phyloP scores from a whole-genome alignment of 2,797 vertebrate genomes.

The Ceryle rudis region DNA sequence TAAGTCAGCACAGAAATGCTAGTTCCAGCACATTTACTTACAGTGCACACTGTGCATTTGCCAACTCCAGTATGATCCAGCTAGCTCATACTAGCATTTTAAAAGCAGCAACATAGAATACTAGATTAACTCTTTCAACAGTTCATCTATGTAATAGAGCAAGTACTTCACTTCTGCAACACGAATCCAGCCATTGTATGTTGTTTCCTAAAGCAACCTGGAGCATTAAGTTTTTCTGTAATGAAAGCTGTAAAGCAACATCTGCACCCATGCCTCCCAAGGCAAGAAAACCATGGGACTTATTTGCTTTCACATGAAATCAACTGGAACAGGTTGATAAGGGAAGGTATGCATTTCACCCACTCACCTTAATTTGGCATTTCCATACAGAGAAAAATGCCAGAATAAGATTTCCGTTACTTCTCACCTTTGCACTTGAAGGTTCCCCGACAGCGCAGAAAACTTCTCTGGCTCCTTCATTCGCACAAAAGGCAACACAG shows the following conservation, averaged over 20 bases:
- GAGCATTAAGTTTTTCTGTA: background rate
- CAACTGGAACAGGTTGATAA: background rate
- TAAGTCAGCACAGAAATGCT: constrained; percentile 1
- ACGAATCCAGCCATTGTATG: background rate
- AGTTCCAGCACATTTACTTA: constrained; percentile 13
- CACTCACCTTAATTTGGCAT: background rate
- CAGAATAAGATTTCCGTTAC: background rate
- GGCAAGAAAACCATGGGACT: background rate
- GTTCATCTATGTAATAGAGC: background rate
- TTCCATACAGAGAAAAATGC: background rate
- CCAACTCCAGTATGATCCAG: background rate
- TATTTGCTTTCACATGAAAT: background rate
- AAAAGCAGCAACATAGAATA: background rate
- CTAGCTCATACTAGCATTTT: background rate
- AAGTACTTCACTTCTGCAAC: background rate
- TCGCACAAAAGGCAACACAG: background rate
- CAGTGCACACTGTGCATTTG: background rate
- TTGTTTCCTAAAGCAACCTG: background rate
- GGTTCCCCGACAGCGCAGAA: background rate
- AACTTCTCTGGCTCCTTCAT: background rate
- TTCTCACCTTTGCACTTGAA: background rate
- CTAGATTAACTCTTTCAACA: background rate
- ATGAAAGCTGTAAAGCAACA: background rate
- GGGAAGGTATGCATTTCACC: background rate
- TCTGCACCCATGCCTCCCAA: background rate